Evolutionary conservation across 1,140 invertebrate species (phyloP), one percentile per base, ranked within the genome.

Genomic region (Mercenaria mercenaria): DNA sequence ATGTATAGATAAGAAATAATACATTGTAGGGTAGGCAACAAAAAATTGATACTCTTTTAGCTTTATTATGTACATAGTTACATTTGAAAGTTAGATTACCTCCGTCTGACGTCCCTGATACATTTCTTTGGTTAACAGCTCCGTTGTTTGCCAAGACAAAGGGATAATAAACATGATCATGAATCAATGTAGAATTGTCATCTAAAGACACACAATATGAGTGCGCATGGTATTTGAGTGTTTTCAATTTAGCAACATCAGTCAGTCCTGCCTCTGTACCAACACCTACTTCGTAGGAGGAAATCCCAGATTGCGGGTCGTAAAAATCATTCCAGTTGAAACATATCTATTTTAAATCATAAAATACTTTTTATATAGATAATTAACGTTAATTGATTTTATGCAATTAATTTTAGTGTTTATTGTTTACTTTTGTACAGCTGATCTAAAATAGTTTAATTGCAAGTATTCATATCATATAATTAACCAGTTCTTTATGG

Each of bases 261-360:
- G 84, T 81, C n/a, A 88, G 10, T 29, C 82, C 82, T 18, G 41
- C 43, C 0, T 52, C 34, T 52, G 77, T 69, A 1, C 67, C 61
- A 43, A 85, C 76, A 34, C 84, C 72, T 10, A 90, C 79, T 32
- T 80, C 85, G 86, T 80, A 92, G 34, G 23, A 82, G 23, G 79
- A 72, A 18, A 93, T 90, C 4, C 92, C 91, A 29, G 90, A 91
- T 34, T 93, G 84, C 0, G 90, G 88, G 77, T 93, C 92, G 29
- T 72, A 87, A 82, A 92, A 93, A 50, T 87, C 74, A 18, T 43
- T 20, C 92, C 92, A 93, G 67, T 92, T 90, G 23, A 88, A 81
- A 80, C 88, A 91, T 18, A 92, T 88, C 91, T 92, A 74, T 47
- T 47, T 8, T 8, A 56, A 23, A 56, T 56, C 8, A n/a, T 56